Evolutionary conservation across 2,113 vertebrate genomes (phyloP), one percentile per base, ranked within the genome.

Genomic region (Tetraodon nigroviridis): DNA sequence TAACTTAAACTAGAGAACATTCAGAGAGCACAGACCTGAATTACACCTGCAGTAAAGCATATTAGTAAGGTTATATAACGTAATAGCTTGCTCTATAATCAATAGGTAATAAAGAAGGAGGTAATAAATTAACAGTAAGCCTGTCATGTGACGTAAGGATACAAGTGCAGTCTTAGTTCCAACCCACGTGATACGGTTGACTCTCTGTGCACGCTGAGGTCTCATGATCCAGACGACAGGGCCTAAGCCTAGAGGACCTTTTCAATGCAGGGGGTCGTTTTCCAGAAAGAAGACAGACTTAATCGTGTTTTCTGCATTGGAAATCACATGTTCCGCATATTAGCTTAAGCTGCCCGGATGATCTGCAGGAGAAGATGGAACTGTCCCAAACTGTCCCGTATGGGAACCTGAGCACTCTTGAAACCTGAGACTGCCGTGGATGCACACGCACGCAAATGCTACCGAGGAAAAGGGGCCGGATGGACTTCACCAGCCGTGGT

Each of bases 221-320:
- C 73, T 79, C 65, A 58, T 81, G 72, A 79, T 68, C 81, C 79
- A 81, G 72, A 75, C 78, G 29, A 52, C 29, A 71, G 47, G 54
- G 2, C 4, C 66, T 67, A 67, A 78, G 71, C 75, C 61, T 40
- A 5, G 55, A 58, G 52, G 73, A 80, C 59, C 51, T 65, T 47
- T 54, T 51, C 75, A 32, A 59, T 56, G 70, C 59, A 69, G 79
- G 55, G 65, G 59, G 77, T 69, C 61, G 64, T 65, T 73, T 80
- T 79, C 32, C 42, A 50, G 41, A 58, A 73, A 62, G 65, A 69
- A 7, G 57, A 69, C 54, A 65, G 57, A 62, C 74, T 67, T 86
- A 79, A 88, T 87, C 85, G 52, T 72, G 76, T 88, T 87, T 87
- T 82, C 80, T 82, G 80, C 77, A 73, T 86, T 76, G 71, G 76